Conservation (phyloP, 1,140 invertebrate genomes). For the Eubasilissa regina region DNA sequence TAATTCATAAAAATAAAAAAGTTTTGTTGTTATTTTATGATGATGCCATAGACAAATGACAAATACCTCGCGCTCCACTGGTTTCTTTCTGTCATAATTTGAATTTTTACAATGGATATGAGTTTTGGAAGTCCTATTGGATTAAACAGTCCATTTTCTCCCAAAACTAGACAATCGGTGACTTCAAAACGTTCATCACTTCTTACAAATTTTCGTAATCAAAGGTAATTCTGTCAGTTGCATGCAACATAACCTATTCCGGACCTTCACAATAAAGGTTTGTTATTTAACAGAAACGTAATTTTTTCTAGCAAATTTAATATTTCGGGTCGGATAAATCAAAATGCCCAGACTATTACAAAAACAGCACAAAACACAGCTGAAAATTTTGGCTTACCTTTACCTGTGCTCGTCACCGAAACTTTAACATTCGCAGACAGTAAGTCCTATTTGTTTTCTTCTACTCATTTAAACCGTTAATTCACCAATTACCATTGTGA, state of each 20-base stretch:
- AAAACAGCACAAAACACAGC: conserved; percentile 79
- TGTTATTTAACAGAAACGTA: background rate
- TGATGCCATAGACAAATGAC: no score
- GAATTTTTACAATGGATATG: conserved; percentile 62
- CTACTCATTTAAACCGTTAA: no score
- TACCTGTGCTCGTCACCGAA: conserved; percentile 91
- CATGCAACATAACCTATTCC: conserved; percentile 50
- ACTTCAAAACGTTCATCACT: conserved; percentile 65
- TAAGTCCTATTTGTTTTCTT: conserved; percentile 65
- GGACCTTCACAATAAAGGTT: conserved; percentile 6
- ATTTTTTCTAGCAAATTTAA: conserved; percentile 72
- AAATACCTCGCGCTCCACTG: background rate
- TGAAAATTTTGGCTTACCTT: conserved; percentile 83
- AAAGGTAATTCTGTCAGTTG: conserved; percentile 64
- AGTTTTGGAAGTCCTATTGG: conserved; percentile 68
- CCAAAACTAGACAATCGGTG: conserved; percentile 68
- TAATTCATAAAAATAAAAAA: no score
- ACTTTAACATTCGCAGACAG: conserved; percentile 86
- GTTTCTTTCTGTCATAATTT: conserved; percentile 17
- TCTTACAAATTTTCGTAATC: conserved; percentile 67
- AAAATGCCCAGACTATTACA: conserved; percentile 80
- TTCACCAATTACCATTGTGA: no score
- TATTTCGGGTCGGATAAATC: conserved; percentile 75
- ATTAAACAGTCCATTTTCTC: conserved; percentile 71
- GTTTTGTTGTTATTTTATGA: no score